A percentile compares a stretch with the other conserved stretches of the same genome.
phyloP scores from a whole-genome alignment of 2,888 invertebrate species.

The Aethes cnicana region DNA sequence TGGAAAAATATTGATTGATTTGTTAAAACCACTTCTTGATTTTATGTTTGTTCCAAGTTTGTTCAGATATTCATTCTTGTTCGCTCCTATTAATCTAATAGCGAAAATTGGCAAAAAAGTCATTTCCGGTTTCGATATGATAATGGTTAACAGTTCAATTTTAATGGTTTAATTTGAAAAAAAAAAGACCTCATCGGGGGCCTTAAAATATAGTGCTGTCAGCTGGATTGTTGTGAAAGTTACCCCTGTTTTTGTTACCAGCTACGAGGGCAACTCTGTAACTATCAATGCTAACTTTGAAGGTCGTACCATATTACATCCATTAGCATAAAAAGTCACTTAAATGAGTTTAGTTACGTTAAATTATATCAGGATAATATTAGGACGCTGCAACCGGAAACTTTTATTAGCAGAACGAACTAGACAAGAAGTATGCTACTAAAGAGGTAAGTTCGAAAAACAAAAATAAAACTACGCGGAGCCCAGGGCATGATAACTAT shows the following conservation, averaged over 20 bases:
- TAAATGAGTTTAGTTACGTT: neutral
- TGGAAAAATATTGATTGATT: too few relatives aligned
- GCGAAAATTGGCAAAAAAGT: too few relatives aligned
- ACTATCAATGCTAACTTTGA: conserved; percentile 15
- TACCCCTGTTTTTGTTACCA: conserved; percentile 13
- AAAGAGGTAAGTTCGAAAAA: conserved; percentile 30
- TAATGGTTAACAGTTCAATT: too few relatives aligned
- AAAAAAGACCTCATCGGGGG: too few relatives aligned
- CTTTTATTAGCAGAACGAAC: conserved; percentile 19
- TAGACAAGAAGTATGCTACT: conserved; percentile 14
- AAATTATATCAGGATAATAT: neutral
- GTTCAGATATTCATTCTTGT: too few relatives aligned
- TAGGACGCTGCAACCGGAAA: conserved; percentile 3
- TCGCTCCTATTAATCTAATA: too few relatives aligned
- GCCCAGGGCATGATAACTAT: conserved; percentile 43
- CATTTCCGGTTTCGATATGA: too few relatives aligned
- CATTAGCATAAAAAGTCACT: conserved; percentile 24
- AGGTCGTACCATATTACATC: conserved; percentile 18
- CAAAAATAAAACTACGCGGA: conserved; percentile 38
- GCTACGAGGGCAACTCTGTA: conserved; percentile 1
- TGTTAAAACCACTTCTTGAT: too few relatives aligned
- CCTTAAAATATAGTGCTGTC: conserved; percentile 10
- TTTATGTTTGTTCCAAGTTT: too few relatives aligned
- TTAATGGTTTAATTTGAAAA: too few relatives aligned
- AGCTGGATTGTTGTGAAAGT: conserved; percentile 5